Base-by-base conservation (phyloP, 1,140 invertebrate genomes). In the Euura saliciscinereae region DNA sequence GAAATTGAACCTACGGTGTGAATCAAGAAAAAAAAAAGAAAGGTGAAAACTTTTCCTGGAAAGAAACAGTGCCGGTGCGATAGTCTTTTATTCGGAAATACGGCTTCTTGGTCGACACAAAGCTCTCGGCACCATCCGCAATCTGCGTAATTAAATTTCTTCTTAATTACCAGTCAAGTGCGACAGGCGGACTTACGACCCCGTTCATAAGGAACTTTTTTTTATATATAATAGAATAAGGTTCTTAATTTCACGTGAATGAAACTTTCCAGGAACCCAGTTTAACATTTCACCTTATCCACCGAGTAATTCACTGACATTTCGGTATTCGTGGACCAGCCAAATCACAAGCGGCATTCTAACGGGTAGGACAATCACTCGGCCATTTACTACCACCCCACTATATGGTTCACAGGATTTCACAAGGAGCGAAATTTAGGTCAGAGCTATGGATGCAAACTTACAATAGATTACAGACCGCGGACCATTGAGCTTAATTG, bases 61-160 rank as follows among this genome's bases (percentile, higher is more conserved):
- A 28, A 28, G 28, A 28, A 28, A 28, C 28, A 28, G 28, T 28
- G 28, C 28, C 28, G 28, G 28, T 28, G 28, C 28, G 1, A 28
- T 28, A 28, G 28, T 28, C 28, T 28, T 28, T 28, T 28, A 8
- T 6, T 59, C 8, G 51, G 51, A 59, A 59, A 59, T 59, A n/a
- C 10, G 2, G 51, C 5, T 59, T 8, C 51, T 59, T 11, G 13
- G 28, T 28, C 51, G 51, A n/a, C 8, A 59, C 51, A 59, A 59
- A 59, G 51, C 13, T 59, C 51, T 8, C 51, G 10, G 51, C 51
- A 59, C 51, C 8, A 59, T n/a, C 51, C 8, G 51, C 51, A 59
- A 59, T 59, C 51, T n/a, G 51, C 10, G 51, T 59, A 59, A 59
- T 59, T 8, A 59, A 59, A 59, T 59, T 59, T 59, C 51, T 59